Conservation (phyloP, 2,888 invertebrate genomes). For the Lycaena phlaeas region DNA sequence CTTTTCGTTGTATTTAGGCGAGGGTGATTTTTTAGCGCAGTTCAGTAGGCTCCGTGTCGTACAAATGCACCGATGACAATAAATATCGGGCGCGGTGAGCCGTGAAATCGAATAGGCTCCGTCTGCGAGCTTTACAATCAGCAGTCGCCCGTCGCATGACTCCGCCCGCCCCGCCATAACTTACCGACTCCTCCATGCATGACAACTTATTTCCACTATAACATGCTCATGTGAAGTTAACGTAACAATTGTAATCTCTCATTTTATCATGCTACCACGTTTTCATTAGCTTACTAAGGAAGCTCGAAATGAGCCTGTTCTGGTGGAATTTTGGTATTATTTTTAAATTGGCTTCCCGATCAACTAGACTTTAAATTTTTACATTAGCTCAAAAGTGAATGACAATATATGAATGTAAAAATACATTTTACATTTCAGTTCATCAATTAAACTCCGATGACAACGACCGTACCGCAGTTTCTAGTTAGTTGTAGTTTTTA, state of each 20-base stretch:
- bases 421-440: too few relatives aligned
- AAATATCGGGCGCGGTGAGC: slow-evolving; percentile 70
- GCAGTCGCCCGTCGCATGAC: slow-evolving; percentile 61
- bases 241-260: not conserved
- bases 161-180: slow-evolving; percentile 44
- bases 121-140: slow-evolving; percentile 72
- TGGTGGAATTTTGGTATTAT: too few relatives aligned
- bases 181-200: slow-evolving; percentile 54
- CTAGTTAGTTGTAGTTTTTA: too few relatives aligned
- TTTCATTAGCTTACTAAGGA: too few relatives aligned
- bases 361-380: too few relatives aligned
- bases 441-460: too few relatives aligned
- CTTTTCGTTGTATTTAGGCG: slow-evolving; percentile 60
- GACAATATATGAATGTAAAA: too few relatives aligned
- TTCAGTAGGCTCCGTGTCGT: slow-evolving; percentile 69
- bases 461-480: too few relatives aligned
- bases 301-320: too few relatives aligned
- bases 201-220: slow-evolving; percentile 39
- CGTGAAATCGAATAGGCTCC: slow-evolving; percentile 74
- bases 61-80: slow-evolving; percentile 72
- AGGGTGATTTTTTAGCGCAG: slow-evolving; percentile 67
- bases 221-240: slow-evolving; percentile 1
- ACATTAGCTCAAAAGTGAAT: too few relatives aligned
- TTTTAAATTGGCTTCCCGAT: too few relatives aligned
- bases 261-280: too few relatives aligned